Evolutionary conservation across 1,140 invertebrate species (phyloP).

Genomic region (Chlorops oryzae): DNA sequence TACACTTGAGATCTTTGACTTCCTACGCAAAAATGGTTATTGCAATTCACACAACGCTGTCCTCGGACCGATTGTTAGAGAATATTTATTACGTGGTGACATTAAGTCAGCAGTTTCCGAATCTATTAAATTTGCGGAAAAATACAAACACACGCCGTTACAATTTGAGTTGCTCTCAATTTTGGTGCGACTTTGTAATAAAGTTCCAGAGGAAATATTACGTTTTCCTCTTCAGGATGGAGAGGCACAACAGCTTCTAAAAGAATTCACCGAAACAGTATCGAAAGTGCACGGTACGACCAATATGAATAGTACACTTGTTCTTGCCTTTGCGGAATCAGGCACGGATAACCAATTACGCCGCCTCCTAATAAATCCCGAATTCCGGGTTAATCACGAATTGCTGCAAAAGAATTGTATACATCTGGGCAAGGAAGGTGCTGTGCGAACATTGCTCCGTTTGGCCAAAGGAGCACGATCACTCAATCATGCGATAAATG

Average conservation of each 20-base stretch:
- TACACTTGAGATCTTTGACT: constrained; percentile 29
- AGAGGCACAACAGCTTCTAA: constrained; percentile 36
- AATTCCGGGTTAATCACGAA: constrained; percentile 39
- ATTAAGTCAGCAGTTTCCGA: constrained; percentile 41
- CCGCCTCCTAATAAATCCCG: constrained; percentile 45
- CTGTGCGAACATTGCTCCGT: constrained; percentile 35
- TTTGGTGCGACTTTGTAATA: constrained; percentile 41
- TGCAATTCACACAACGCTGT: constrained; percentile 47
- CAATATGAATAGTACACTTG: constrained; percentile 38
- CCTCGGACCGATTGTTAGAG: constrained; percentile 48
- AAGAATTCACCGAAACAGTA: constrained; percentile 37
- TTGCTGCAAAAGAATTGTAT: constrained; percentile 37
- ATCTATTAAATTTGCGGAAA: constrained; percentile 36
- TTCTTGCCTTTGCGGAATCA: constrained; percentile 47
- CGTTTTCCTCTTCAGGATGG: constrained; percentile 15
- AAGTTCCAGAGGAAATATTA: constrained; percentile 18
- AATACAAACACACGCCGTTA: constrained; percentile 48
- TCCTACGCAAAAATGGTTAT: constrained; percentile 45
- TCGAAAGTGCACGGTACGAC: constrained; percentile 38
- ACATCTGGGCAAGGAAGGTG: constrained; percentile 37
- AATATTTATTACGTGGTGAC: constrained; percentile 47
- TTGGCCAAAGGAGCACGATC: constrained; percentile 38
- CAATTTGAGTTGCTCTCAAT: constrained; percentile 49
- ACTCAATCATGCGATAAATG: constrained; percentile 30
- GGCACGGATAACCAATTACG: constrained; percentile 45